Evolutionary conservation across 2,888 invertebrate genomes (phyloP), one percentile per base, ranked within the genome.

Genomic region (Anagyrus pseudococci): DNA sequence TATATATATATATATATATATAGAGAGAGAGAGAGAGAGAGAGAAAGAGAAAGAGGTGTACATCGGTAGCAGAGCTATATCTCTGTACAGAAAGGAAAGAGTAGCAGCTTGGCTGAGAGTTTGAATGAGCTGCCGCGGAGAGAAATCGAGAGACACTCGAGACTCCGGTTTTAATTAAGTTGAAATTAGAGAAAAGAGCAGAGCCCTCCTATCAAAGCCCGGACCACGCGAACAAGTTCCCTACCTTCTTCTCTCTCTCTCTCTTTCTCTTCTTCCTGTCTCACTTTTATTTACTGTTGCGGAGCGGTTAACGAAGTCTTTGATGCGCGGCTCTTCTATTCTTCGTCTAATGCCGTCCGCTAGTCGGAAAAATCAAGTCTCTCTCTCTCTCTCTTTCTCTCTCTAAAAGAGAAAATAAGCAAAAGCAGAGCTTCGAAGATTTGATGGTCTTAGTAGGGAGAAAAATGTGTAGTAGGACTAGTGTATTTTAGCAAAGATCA

Each of bases 91-190:
- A 15, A 25, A n/a, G 17, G n/a, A 25, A 15, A 13, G 37, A 40
- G 23, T 23, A 44, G 54, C 23, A 48, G 41, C 58, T 43, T 43
- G n/a, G 17, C 23, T 3, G 8, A 4, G 41, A 60, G 59, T 48
- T 60, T 47, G 47, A 60, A 60, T 54, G 59, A 60, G 59, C 48
- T 60, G 50, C 46, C 29, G 33, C 46, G 6, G n/a, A 4, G 49
- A 33, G 46, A 54, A 47, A 54, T 53, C 60, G 60, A 54, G 60
- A 60, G 54, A 55, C 55, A 61, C 60, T 62, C 40, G 61, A 62
- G 56, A 56, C 61, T 49, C 33, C 41, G 61, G 26, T 62, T 62
- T 62, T 62, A 62, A 62, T 62, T 62, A 56, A 62, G 61, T 62
- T 56, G 56, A 62, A 62, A 56, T 62, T 62, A 62, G 56, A 62